These are phyloP conservation scores for Andricus grossulariae DNA, from an alignment of 1,140 invertebrate genomes.

Conservation along the genomic window DNA sequence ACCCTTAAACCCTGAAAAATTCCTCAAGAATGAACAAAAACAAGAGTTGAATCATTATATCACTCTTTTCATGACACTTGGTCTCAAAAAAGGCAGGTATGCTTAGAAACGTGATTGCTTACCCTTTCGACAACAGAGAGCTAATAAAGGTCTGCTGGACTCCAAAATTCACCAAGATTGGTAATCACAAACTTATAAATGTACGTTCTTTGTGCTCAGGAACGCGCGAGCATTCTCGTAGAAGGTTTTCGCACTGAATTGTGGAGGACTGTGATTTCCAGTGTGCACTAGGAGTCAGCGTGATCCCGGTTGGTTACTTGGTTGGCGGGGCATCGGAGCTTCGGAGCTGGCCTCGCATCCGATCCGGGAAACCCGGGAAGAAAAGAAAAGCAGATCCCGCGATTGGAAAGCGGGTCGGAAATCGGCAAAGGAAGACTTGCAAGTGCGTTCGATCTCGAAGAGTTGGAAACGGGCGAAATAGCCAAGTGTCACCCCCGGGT, in stretches of 20 bases:
- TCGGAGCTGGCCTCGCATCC: constrained; percentile 1
- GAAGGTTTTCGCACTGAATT: constrained; percentile 17
- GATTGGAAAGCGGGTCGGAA: constrained; percentile 35
- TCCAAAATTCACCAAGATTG: not conserved
- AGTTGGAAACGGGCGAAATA: constrained; percentile 45
- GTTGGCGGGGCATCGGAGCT: not conserved
- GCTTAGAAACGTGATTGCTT: constrained; percentile 5
- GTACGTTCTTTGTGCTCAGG: not conserved
- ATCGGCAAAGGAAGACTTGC: constrained; percentile 31
- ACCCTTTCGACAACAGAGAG: constrained; percentile 24
- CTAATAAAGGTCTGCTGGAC: not conserved
- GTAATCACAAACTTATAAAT: constrained; percentile 12
- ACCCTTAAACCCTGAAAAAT: not conserved
- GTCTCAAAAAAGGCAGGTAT: not conserved
- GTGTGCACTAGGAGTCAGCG: constrained; percentile 26
- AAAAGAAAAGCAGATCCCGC: not conserved
- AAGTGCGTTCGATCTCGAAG: constrained; percentile 37
- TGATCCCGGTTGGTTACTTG: not conserved
- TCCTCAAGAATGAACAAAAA: not conserved
- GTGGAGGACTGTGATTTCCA: constrained; percentile 2
- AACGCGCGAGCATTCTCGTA: constrained; percentile 16
- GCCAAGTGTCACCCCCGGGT: constrained; percentile 60
- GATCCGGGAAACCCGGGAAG: not conserved
- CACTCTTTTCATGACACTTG: not conserved
- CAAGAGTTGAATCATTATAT: not conserved